Evolutionary conservation across 2,888 invertebrate genomes (phyloP), one percentile per base, ranked within the genome.

Genomic region (Octonoba sinensis): DNA sequence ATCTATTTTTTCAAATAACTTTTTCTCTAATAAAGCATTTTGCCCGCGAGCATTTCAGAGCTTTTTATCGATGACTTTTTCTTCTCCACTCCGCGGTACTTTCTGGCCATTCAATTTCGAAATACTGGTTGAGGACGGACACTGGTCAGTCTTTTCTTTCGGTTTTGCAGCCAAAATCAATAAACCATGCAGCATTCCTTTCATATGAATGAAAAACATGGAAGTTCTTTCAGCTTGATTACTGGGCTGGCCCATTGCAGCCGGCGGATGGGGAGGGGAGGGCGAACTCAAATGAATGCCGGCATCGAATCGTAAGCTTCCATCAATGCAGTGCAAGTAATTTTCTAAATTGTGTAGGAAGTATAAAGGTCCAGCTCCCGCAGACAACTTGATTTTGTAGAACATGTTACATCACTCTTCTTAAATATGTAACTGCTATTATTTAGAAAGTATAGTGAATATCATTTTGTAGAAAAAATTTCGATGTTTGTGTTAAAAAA

Each of bases 201-300:
- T 77, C 46, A 46, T 46, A 15, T n/a, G 51, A 56, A 77, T 56
- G 56, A 77, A 46, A 36, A 62, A 70, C 62, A 70, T 22, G 75
- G 24, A 67, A 67, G 60, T 49, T 67, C 75, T 75, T 57, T 76
- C 69, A 70, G 18, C 56, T 51, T 77, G 76, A 70, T 77, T 77
- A 70, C 57, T 60, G 44, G 62, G 49, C 70, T 46, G 44, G 36
- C 36, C 36, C 36, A 36, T 36, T 36, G 36, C 36, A 36, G 36
- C 36, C 36, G 36, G 36, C 6, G 36, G 36, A 36, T 1, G 36
- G 36, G 36, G 36, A 11, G 36, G 8, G 36, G 36, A 8, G 36
- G 3, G 6, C 36, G 36, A 36, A 36, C 36, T 36, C 36, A 36
- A 36, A 36, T 36, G 36, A 36, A 36, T 36, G 36, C 36, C 36